These are phyloP conservation scores for Drosophila helvetica DNA, from an alignment of 2,888 invertebrate species.

Conservation along the genomic window DNA sequence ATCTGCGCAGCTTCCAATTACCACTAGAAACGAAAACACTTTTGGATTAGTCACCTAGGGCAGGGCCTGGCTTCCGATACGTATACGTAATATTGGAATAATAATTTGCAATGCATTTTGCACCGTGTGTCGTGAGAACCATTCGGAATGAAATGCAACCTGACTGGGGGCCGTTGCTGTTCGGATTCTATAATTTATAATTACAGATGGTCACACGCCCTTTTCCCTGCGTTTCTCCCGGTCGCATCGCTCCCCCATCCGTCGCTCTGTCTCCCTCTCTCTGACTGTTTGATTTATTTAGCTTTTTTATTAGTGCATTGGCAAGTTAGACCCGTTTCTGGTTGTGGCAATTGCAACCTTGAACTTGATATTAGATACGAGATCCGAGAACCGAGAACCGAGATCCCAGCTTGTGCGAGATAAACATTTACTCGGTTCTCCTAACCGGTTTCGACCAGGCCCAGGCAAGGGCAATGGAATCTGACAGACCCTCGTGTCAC, in stretches of 20 bases:
- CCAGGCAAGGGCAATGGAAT: slow-evolving; percentile 36
- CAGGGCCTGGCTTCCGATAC: slow-evolving; percentile 20
- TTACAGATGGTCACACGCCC: slow-evolving; percentile 32
- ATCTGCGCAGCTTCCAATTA: slow-evolving; percentile 75
- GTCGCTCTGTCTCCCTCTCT: slow-evolving; percentile 3
- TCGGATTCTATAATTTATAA: slow-evolving; percentile 43
- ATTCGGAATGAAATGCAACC: slow-evolving; percentile 13
- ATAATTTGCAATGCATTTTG: not conserved
- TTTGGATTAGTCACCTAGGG: slow-evolving; percentile 62
- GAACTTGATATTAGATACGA: slow-evolving; percentile 82
- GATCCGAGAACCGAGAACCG: not conserved
- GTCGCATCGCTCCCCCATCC: not conserved
- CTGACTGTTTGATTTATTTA: slow-evolving; percentile 42
- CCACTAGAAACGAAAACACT: slow-evolving; percentile 34
- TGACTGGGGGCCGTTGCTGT: not conserved
- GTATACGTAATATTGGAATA: slow-evolving; percentile 40
- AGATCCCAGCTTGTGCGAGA: slow-evolving; percentile 44
- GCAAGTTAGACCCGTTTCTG: slow-evolving; percentile 61
- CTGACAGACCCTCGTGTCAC: slow-evolving; percentile 20
- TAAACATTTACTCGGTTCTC: slow-evolving; percentile 35
- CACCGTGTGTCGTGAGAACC: slow-evolving; percentile 63
- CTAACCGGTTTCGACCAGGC: slow-evolving; percentile 61
- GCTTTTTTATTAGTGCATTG: slow-evolving; percentile 56
- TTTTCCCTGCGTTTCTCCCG: not conserved
- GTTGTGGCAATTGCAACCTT: slow-evolving; percentile 65